A percentile compares a stretch with the other conserved stretches of the same genome.
phyloP scores from a whole-genome alignment of 2,797 vertebrate genomes.

The Scyliorhinus canicula region DNA sequence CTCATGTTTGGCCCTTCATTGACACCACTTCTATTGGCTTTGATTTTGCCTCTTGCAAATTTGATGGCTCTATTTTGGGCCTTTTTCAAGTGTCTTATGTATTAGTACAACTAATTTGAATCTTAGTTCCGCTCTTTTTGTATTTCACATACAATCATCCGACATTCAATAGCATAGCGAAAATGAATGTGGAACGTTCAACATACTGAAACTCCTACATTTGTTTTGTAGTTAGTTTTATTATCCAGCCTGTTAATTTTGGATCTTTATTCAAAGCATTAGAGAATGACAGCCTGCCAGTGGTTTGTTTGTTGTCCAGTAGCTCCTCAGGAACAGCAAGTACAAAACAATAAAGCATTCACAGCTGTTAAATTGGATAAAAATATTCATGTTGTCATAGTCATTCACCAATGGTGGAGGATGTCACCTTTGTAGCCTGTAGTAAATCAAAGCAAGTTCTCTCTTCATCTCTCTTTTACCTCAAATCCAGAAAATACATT shows the following conservation, averaged over 20 bases:
- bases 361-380: not conserved
- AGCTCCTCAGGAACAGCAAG: not conserved
- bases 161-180: not conserved
- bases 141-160: not conserved
- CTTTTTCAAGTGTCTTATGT: not conserved
- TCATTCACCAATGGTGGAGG: not conserved
- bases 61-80: not conserved
- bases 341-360: constrained; percentile 17
- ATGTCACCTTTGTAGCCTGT: not conserved
- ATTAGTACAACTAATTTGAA: not conserved
- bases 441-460: not conserved
- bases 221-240: not conserved
- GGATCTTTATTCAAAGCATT: not conserved
- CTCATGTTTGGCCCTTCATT: not conserved
- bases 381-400: not conserved
- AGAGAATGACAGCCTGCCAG: not conserved
- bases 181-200: not conserved
- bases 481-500: not conserved
- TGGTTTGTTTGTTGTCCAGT: not conserved
- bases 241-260: not conserved
- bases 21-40: not conserved
- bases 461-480: not conserved
- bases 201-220: not conserved
- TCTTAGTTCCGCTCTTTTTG: not conserved
- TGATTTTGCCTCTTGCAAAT: not conserved